Evolutionary conservation across 2,113 vertebrate species (phyloP), one percentile per base, ranked within the genome.

Genomic region (Varanus komodoensis): DNA sequence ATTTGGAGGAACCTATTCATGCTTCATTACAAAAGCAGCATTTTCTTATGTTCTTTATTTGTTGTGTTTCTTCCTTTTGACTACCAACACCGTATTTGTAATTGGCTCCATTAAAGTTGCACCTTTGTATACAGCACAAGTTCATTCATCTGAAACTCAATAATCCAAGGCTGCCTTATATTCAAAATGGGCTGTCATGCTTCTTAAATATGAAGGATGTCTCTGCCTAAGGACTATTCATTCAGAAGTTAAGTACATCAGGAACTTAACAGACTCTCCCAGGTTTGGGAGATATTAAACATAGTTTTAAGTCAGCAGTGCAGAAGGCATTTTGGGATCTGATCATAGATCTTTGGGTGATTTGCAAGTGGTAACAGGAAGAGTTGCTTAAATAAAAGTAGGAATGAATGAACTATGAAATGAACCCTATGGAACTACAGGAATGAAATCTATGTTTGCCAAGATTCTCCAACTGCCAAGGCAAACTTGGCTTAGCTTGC

Each of bases 111-210:
- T 3, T 83, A 38, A 74, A 67, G 54, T 87, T 77, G 52, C n/a
- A 34, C 68, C 19, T 38, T 75, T 88, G 23, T 44, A 19, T 81
- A 54, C 48, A 48, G 48, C 11, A 79, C 21, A 82, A 21, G 17
- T 82, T 68, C 57, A 83, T 82, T 91, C 74, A 86, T 87, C 85
- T 82, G 29, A 82, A 86, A 50, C n/a, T 73, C 64, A 87, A 81
- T 87, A 86, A 61, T 14, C 44, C 74, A 52, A 77, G 69, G 44
- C 27, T 32, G 2, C 68, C 25, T 86, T 87, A 83, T 15, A 50
- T 78, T 78, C 57, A 75, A 77, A 77, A 52, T 50, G n/a, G 15
- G 29, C 11, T 90, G 21, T 5, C 57, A 64, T 67, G 34, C 29
- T 82, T 75, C 32, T 68, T 87, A 74, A 86, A 82, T 50, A 74